Evolutionary conservation across 2,113 vertebrate genomes (phyloP), one percentile per base, ranked within the genome.

Genomic region (Cryptomyrus ogoouensis): DNA sequence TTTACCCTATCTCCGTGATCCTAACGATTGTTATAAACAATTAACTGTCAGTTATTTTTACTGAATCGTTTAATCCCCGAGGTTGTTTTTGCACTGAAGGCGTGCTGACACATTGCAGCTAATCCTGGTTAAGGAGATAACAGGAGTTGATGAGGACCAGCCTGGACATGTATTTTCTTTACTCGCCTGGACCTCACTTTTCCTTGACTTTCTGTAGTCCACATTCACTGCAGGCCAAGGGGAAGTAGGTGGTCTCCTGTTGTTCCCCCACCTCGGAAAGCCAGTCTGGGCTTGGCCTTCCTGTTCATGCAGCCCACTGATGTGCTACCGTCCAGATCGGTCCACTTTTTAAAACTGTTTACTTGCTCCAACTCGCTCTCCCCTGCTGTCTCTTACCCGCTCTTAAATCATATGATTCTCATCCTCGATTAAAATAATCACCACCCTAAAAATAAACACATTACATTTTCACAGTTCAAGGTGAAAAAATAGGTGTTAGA

Each of bases 181-280:
- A 31, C 47, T 10, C 10, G 17, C 17, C 74, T 89, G 8, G 27
- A 85, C 27, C 39, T 62, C 19, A 2, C n/a, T 39, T n/a, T 42
- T 66, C 35, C 47, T 70, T 10, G 46, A 50, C 42, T 19, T 58
- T 19, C 74, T 89, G 6, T 44, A 31, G 49, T 27, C 56, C 70
- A 80, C 47, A 52, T 90, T 80, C 53, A 3, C 83, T 86, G 7
- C 49, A 52, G 46, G 44, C 47, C 46, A 42, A 87, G 39, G 50
- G 66, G 83, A 88, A 47, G 49, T 49, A 50, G 62, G 52, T 49
- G 35, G 62, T 31, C 62, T n/a, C 89, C 35, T 58, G 84, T 90
- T 89, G 17, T 80, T 17, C 77, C 62, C 74, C 24, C 24, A 62
- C 53, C 47, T n/a, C 87, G n/a, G 53, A 85, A 66, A 46, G 15